Conservation (phyloP, 2,113 vertebrate genomes). For the Lophura nycthemera region DNA sequence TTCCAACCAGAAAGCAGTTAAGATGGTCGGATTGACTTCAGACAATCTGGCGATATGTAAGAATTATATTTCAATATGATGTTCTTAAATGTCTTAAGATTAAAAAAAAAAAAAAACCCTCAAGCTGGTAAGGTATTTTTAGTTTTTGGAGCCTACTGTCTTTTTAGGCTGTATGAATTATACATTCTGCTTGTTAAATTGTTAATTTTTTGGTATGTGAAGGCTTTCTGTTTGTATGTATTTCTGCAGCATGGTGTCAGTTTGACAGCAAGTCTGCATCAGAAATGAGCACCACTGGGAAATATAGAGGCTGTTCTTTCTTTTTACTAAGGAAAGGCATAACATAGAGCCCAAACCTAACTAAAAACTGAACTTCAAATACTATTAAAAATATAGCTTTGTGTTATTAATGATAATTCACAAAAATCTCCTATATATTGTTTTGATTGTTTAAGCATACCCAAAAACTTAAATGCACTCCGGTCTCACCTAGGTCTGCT, state of each 20-base stretch:
- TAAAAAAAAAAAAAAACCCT: background rate
- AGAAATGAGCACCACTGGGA: conserved; percentile 16
- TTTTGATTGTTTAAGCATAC: background rate
- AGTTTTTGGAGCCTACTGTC: background rate
- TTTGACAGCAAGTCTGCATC: conserved; percentile 8
- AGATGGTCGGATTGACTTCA: background rate
- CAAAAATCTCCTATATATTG: background rate
- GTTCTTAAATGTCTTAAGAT: background rate
- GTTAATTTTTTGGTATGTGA: background rate
- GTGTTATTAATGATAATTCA: background rate
- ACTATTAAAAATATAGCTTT: background rate
- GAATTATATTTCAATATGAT: background rate
- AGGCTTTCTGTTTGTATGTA: background rate
- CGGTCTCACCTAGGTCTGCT: background rate
- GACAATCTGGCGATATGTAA: background rate
- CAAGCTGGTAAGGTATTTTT: background rate
- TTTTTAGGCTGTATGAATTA: background rate
- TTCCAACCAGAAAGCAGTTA: background rate
- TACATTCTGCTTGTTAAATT: conserved; percentile 7
- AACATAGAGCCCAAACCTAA: background rate
- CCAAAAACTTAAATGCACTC: background rate
- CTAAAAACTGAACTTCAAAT: background rate
- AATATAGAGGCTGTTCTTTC: background rate
- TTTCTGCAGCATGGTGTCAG: background rate
- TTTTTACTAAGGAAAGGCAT: background rate